phyloP scores from a whole-genome alignment of 2,888 invertebrate species.

The Choreutis nemorana region DNA sequence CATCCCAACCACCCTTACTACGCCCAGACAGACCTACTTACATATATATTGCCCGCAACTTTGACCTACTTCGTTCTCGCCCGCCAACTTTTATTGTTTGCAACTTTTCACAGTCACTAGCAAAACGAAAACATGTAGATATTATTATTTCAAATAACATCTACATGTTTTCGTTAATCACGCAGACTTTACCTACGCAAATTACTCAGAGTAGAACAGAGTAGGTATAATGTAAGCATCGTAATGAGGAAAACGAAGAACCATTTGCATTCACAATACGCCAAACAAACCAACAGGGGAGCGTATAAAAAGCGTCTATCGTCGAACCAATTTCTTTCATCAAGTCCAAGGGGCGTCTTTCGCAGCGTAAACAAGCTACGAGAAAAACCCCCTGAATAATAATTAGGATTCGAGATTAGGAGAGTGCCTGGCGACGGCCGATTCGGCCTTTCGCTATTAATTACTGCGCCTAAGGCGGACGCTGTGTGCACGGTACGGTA shows the following conservation, averaged over 20 bases:
- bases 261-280: slow-evolving; percentile 36
- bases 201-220: slow-evolving; percentile 8
- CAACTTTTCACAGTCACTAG: slow-evolving; percentile 19
- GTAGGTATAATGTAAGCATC: slow-evolving; percentile 15
- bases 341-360: slow-evolving; percentile 13
- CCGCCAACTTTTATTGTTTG: slow-evolving; percentile 37
- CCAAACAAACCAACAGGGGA: slow-evolving; percentile 19
- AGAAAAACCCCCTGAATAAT: slow-evolving; percentile 35
- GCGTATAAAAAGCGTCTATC: slow-evolving; percentile 13
- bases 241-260: slow-evolving; percentile 26
- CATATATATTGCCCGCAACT: slow-evolving; percentile 34
- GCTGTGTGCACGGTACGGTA: slow-evolving; percentile 25
- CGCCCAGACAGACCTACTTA: slow-evolving; percentile 26
- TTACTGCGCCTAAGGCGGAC: slow-evolving; percentile 36
- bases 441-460: slow-evolving; percentile 37
- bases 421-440: slow-evolving; percentile 18
- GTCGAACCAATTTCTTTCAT: slow-evolving; percentile 26
- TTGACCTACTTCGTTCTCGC: slow-evolving; percentile 43
- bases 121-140: neutral
- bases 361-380: slow-evolving; percentile 21
- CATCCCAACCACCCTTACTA: neutral
- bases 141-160: no score
- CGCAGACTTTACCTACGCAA: slow-evolving; percentile 1
- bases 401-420: slow-evolving; percentile 22
- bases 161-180: no score